phyloP scores from a whole-genome alignment of 2,113 vertebrate species.

The Vulpes ferrilata region DNA sequence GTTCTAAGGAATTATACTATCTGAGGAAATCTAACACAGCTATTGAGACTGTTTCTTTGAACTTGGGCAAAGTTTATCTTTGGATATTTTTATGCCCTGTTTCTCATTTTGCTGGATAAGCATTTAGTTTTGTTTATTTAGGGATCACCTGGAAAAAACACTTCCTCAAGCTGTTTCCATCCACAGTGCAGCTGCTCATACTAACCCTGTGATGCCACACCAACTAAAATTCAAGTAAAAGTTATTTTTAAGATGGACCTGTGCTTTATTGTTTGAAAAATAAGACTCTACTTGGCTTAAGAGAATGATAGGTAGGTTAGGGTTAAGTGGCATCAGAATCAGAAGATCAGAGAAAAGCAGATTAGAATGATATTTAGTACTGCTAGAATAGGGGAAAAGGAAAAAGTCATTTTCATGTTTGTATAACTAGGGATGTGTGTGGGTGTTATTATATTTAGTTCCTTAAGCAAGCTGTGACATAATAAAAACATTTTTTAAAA shows the following conservation, averaged over 20 bases:
- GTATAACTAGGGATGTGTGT: slow-evolving; percentile 36
- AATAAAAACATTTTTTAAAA: slow-evolving; percentile 80
- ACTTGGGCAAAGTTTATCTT: slow-evolving; percentile 37
- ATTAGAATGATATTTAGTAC: slow-evolving; percentile 60
- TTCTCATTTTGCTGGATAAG: slow-evolving; percentile 57
- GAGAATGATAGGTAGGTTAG: slow-evolving; percentile 14
- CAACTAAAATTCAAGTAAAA: slow-evolving; percentile 59
- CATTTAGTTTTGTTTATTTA: slow-evolving; percentile 66
- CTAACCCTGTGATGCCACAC: slow-evolving; percentile 87
- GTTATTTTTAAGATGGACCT: slow-evolving; percentile 73
- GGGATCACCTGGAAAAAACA: slow-evolving; percentile 63
- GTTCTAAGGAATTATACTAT: slow-evolving; percentile 23
- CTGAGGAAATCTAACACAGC: slow-evolving; percentile 55
- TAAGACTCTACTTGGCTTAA: slow-evolving; percentile 67
- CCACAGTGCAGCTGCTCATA: slow-evolving; percentile 81
- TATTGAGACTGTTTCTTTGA: slow-evolving; percentile 53
- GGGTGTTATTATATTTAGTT: slow-evolving; percentile 75
- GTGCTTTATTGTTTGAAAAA: slow-evolving; percentile 67
- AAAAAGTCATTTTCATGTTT: slow-evolving; percentile 48
- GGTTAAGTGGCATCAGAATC: slow-evolving; percentile 85
- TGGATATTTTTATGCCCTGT: slow-evolving; percentile 36
- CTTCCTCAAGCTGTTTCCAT: slow-evolving; percentile 39
- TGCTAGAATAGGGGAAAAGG: slow-evolving; percentile 46
- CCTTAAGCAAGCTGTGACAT: slow-evolving; percentile 80
- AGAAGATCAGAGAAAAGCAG: slow-evolving; percentile 63